These are phyloP conservation scores for Saccopteryx leptura DNA, from an alignment of 2,113 vertebrate genomes.

Conservation along the genomic window DNA sequence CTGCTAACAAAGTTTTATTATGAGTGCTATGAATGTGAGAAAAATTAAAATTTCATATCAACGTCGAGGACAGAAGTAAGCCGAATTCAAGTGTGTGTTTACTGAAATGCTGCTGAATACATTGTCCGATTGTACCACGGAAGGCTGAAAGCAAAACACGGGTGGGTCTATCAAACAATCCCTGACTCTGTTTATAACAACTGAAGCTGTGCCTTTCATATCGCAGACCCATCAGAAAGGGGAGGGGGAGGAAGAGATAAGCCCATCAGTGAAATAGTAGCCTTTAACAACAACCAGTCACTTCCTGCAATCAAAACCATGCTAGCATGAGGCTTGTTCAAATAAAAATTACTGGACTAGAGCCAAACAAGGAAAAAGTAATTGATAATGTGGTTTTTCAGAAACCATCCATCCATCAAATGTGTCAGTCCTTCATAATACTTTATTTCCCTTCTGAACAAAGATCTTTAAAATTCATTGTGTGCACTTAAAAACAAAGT, in stretches of 20 bases:
- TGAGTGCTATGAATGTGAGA: constrained; percentile 49
- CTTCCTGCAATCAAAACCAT: constrained; percentile 87
- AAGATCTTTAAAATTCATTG: constrained; percentile 89
- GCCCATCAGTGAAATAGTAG: constrained; percentile 80
- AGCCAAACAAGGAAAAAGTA: constrained; percentile 87
- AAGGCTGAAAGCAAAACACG: constrained; percentile 80
- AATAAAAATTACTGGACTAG: constrained; percentile 89
- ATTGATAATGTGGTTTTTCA: constrained; percentile 89
- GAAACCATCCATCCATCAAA: constrained; percentile 86
- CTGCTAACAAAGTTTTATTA: constrained; percentile 64
- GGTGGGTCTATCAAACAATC: constrained; percentile 78
- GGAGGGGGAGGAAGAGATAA: constrained; percentile 77
- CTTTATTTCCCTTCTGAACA: constrained; percentile 88
- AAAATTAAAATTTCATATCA: constrained; percentile 66
- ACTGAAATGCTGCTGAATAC: constrained; percentile 59
- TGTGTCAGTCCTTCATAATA: constrained; percentile 86
- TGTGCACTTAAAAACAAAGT: constrained; percentile 87
- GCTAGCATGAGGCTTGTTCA: constrained; percentile 86
- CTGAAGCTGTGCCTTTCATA: constrained; percentile 76
- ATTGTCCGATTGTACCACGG: constrained; percentile 68
- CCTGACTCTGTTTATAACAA: constrained; percentile 69
- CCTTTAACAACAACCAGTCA: constrained; percentile 85
- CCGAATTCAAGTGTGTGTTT: constrained; percentile 75
- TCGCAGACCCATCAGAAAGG: constrained; percentile 75
- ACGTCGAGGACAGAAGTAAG: constrained; percentile 64